phyloP scores from a whole-genome alignment of 2,797 vertebrate species.

The Argya squamiceps region DNA sequence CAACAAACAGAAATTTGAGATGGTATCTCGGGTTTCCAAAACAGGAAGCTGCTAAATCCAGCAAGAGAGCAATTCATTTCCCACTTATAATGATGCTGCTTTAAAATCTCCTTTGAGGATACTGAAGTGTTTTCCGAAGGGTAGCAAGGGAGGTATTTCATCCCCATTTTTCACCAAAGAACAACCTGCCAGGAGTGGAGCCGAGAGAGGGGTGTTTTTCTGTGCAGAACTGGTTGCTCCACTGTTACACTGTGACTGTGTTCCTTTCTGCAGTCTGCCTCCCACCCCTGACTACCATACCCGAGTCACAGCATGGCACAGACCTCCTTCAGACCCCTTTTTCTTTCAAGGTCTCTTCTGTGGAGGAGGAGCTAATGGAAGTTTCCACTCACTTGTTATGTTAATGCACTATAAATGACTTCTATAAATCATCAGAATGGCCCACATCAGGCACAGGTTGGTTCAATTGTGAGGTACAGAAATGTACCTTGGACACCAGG shows the following conservation, averaged over 20 bases:
- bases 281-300: not conserved
- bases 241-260: not conserved
- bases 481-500: not conserved
- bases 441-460: not conserved
- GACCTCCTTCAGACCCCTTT: not conserved
- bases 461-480: not conserved
- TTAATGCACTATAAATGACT: not conserved
- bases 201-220: not conserved
- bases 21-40: constrained; percentile 43
- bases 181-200: not conserved
- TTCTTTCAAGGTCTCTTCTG: not conserved
- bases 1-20: constrained; percentile 58
- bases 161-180: not conserved
- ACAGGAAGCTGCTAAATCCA: constrained; percentile 59
- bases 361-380: not conserved
- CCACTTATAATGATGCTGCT: not conserved
- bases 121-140: not conserved
- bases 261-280: not conserved
- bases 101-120: constrained; percentile 6
- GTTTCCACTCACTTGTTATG: not conserved
- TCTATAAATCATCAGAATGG: not conserved
- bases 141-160: not conserved
- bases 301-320: rapidly evolving
- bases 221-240: not conserved
- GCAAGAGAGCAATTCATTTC: constrained; percentile 38